Percentiles rank a stretch among this genome's conserved stretches.
Evolutionary conservation across 2,113 vertebrate genomes (phyloP).

Genomic region (Dromas ardeola): DNA sequence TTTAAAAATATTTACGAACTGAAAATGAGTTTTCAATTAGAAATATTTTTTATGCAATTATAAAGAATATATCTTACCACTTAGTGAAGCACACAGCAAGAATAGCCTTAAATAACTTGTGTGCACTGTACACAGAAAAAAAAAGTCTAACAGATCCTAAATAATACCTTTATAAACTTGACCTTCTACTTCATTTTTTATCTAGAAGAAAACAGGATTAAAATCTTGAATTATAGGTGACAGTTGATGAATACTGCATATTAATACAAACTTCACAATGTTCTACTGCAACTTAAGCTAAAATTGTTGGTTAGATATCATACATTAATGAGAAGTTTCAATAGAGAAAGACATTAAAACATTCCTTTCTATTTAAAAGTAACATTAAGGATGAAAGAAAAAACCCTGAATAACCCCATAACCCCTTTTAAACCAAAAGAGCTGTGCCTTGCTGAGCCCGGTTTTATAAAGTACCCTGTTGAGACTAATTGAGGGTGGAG

Average conservation of each 20-base stretch:
- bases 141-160: neutral
- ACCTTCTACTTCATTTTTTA: neutral
- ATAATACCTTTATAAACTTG: neutral
- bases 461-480: neutral
- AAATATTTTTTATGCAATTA: neutral
- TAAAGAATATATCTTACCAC: neutral
- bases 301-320: neutral
- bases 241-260: neutral
- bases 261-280: neutral
- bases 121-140: neutral
- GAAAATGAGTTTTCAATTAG: neutral
- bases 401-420: neutral
- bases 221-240: neutral
- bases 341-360: neutral
- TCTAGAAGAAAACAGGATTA: neutral
- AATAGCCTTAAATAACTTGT: neutral
- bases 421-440: neutral
- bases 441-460: neutral
- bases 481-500: neutral
- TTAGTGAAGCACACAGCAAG: neutral
- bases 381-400: neutral
- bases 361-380: neutral
- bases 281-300: neutral
- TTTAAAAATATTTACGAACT: neutral
- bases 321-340: neutral